Evolutionary conservation across 1,140 invertebrate species (phyloP), one percentile per base, ranked within the genome.

Genomic region (Calliopsis andreniformis): DNA sequence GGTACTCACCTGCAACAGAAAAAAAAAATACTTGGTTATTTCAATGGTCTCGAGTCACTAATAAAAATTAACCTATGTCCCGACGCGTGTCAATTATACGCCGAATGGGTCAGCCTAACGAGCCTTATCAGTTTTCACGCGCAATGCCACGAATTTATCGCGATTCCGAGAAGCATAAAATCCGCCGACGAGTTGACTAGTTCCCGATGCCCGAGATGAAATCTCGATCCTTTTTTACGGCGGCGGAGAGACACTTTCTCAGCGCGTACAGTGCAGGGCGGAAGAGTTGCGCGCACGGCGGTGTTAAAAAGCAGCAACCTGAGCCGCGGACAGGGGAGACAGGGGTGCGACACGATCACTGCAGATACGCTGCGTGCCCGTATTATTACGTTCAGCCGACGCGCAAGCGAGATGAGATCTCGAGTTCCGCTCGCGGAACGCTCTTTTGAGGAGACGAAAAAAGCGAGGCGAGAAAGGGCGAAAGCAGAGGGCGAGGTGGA

Each of bases 1-100:
- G 30, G 51, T 81, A 89, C 88, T 89, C 86, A 87, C 88, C 88
- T 89, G 84, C 58, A 89, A 89, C 86, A 87, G n/a, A 86, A 47
- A 80, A 16, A 55, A n/a, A 20, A 10, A 35, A 49, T 1, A 10
- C 16, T 14, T 7, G 12, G 20, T 71, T 51, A 58, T n/a, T n/a
- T n/a, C n/a, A n/a, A n/a, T n/a, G n/a, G n/a, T n/a, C n/a, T n/a
- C n/a, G n/a, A n/a, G n/a, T n/a, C n/a, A n/a, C n/a, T n/a, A n/a
- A n/a, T n/a, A n/a, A n/a, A n/a, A n/a, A n/a, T n/a, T n/a, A n/a
- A n/a, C n/a, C n/a, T n/a, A n/a, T n/a, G 35, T 3, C 35, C 4
- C 35, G 35, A 39, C 0, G 23, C 0, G 7, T 3, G 16, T 42
- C 6, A 42, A 58, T 35, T 20, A 58, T 7, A 12, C n/a, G 18